These are phyloP conservation scores for Drosophila vallismaia DNA, from an alignment of 2,888 invertebrate genomes.

Conservation along the genomic window DNA sequence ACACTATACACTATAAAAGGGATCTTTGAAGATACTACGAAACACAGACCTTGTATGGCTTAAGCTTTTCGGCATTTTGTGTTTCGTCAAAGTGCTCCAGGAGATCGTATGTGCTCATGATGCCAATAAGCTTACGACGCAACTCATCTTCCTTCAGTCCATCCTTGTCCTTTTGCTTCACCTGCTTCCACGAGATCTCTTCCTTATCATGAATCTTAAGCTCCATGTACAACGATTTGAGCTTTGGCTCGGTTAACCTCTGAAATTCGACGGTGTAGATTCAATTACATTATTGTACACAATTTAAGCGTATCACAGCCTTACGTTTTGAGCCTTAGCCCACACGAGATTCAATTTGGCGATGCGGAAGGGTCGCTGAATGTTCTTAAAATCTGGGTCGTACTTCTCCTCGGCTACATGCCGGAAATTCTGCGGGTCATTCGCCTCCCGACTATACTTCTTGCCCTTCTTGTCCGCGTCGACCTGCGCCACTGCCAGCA, in stretches of 20 bases:
- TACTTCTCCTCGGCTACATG: constrained; percentile 78
- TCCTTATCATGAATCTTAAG: constrained; percentile 96
- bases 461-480: constrained; percentile 74
- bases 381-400: constrained; percentile 87
- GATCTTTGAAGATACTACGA: background rate
- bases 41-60: constrained; percentile 74
- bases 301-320: constrained; percentile 65
- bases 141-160: constrained; percentile 92
- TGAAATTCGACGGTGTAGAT: constrained; percentile 31
- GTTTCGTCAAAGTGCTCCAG: constrained; percentile 91
- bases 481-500: constrained; percentile 52
- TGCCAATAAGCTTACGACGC: constrained; percentile 90
- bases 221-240: constrained; percentile 94
- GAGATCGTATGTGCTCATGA: constrained; percentile 92
- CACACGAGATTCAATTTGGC: constrained; percentile 95
- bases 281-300: background rate
- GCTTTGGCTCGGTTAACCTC: constrained; percentile 92
- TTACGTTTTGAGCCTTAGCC: constrained; percentile 94
- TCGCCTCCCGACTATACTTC: constrained; percentile 81
- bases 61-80: constrained; percentile 85
- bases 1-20: background rate
- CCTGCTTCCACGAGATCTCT: constrained; percentile 92
- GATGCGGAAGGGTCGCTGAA: constrained; percentile 95
- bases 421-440: constrained; percentile 65
- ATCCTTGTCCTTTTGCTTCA: constrained; percentile 93